Percentiles rank a stretch among this genome's conserved stretches.
Conservation (phyloP, 2,888 invertebrate genomes). For the Drosophila subsilvestris region DNA sequence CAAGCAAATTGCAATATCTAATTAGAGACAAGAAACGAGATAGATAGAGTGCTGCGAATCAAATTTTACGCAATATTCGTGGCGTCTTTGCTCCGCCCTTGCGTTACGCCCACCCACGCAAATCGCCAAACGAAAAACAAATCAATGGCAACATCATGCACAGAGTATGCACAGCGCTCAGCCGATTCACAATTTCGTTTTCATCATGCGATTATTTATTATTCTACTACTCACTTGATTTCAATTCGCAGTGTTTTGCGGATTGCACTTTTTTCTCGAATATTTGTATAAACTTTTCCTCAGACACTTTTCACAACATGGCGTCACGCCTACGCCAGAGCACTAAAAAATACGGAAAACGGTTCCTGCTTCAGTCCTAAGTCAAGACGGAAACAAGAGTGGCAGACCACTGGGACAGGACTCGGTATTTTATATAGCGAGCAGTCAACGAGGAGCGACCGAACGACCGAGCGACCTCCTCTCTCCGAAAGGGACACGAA, state of each 20-base stretch:
- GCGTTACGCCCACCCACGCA: slow-evolving; percentile 5
- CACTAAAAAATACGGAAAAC: slow-evolving; percentile 31
- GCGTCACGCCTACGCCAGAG: slow-evolving; percentile 72
- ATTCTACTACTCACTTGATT: slow-evolving; percentile 26
- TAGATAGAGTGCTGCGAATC: slow-evolving; percentile 31
- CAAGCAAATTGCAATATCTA: slow-evolving; percentile 21
- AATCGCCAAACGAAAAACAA: slow-evolving; percentile 58
- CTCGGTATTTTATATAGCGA: slow-evolving; percentile 57
- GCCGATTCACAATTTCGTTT: background rate
- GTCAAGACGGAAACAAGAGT: slow-evolving; percentile 70
- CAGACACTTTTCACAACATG: slow-evolving; percentile 78
- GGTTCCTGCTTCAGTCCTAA: slow-evolving; percentile 45
- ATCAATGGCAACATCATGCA: slow-evolving; percentile 53
- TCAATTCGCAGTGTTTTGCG: background rate
- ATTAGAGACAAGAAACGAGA: slow-evolving; percentile 19
- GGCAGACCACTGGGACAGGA: slow-evolving; percentile 48
- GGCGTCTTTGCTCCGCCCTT: background rate
- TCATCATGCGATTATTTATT: slow-evolving; percentile 7
- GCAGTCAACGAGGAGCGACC: slow-evolving; percentile 12
- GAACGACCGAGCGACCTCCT: background rate
- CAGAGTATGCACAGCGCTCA: slow-evolving; percentile 21
- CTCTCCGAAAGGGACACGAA: slow-evolving; percentile 32
- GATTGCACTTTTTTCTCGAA: slow-evolving; percentile 39
- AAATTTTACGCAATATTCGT: slow-evolving; percentile 36
- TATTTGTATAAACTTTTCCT: slow-evolving; percentile 28